Evolutionary conservation across 2,888 invertebrate genomes (phyloP).

Genomic region (Amaurobius ferox): DNA sequence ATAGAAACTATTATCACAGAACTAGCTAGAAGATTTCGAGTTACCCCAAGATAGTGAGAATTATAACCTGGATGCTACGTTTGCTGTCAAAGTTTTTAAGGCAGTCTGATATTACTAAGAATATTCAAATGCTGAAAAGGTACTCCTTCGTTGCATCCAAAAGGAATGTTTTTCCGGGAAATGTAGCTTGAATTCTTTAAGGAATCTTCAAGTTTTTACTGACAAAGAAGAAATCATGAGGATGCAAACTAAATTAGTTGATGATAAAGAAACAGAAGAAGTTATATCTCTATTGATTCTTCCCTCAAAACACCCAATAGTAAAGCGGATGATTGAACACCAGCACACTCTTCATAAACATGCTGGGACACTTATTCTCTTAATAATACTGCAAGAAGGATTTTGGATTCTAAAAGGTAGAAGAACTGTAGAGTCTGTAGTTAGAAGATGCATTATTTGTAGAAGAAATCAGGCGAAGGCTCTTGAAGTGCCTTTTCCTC

Average conservation of each 20-base stretch:
- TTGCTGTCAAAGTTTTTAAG: background rate
- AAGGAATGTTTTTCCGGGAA: background rate
- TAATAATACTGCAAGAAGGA: background rate
- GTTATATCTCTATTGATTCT: background rate
- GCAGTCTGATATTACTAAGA: background rate
- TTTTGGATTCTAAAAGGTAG: background rate
- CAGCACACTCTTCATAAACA: background rate
- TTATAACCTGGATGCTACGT: slow-evolving; percentile 19
- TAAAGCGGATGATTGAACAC: background rate
- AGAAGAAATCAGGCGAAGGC: background rate
- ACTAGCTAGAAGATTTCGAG: background rate
- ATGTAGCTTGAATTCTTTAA: background rate
- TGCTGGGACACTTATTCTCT: background rate
- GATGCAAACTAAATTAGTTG: background rate
- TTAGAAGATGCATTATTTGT: background rate
- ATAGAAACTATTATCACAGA: no score
- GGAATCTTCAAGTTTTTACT: background rate
- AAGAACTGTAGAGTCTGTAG: background rate
- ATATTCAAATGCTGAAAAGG: background rate
- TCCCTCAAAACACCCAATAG: background rate
- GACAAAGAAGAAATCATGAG: background rate
- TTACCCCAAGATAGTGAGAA: background rate
- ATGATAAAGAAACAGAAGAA: background rate
- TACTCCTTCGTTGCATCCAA: background rate
- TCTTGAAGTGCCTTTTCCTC: background rate